Evolutionary conservation across 2,888 invertebrate species (phyloP).

Genomic region (Lathronympha strigana): DNA sequence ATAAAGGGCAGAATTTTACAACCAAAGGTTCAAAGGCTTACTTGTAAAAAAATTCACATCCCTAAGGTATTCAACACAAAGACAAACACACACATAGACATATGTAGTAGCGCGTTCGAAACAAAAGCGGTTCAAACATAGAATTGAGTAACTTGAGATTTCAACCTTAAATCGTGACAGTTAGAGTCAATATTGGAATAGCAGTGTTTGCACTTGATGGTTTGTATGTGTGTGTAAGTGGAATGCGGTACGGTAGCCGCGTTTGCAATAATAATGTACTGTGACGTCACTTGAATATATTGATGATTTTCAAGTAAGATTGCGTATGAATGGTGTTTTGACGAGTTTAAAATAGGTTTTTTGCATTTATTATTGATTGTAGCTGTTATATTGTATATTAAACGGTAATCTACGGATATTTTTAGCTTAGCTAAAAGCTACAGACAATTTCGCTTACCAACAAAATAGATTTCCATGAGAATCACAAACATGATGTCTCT

Average conservation of each 20-base stretch:
- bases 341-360: conserved; percentile 7
- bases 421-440: background rate
- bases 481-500: too few species aligned
- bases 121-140: conserved; percentile 29
- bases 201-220: background rate
- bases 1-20: conserved; percentile 70
- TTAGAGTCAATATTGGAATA: conserved; percentile 5
- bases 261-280: conserved; percentile 39
- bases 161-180: background rate
- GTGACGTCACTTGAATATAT: conserved; percentile 53
- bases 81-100: conserved; percentile 59
- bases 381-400: background rate
- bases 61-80: conserved; percentile 70
- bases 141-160: background rate
- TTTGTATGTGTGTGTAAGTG: conserved; percentile 57
- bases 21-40: conserved; percentile 59
- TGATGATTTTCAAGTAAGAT: conserved; percentile 33
- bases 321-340: conserved; percentile 24
- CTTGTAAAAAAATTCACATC: conserved; percentile 80
- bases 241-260: conserved; percentile 54
- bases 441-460: too few species aligned
- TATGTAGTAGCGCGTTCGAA: conserved; percentile 49
- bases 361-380: background rate
- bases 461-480: too few species aligned
- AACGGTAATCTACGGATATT: background rate